These are phyloP conservation scores for Eustalomyia histrio DNA, from an alignment of 2,888 invertebrate genomes.

Conservation along the genomic window DNA sequence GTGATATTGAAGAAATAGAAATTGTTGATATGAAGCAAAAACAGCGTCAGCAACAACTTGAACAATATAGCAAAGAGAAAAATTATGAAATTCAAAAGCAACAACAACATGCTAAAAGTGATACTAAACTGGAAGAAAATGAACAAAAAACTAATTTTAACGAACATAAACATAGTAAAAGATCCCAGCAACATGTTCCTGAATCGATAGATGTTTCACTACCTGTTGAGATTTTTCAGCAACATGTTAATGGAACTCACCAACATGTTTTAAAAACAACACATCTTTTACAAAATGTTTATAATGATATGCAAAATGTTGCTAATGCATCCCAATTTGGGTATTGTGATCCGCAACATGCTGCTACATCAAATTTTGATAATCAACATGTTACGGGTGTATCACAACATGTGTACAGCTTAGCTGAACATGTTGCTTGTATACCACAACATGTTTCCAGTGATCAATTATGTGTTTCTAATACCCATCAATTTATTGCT, in stretches of 20 bases:
- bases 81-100: constrained; percentile 49
- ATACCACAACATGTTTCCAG: constrained; percentile 27
- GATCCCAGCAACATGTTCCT: constrained; percentile 10
- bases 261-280: constrained; percentile 4
- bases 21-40: constrained; percentile 79
- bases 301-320: constrained; percentile 16
- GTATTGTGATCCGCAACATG: constrained; percentile 9
- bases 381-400: constrained; percentile 12
- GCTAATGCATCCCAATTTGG: constrained; percentile 37
- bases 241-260: constrained; percentile 2
- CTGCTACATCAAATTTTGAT: constrained; percentile 19
- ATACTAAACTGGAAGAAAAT: neutral
- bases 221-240: neutral
- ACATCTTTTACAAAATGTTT: neutral
- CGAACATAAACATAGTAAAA: constrained; percentile 45
- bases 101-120: constrained; percentile 51
- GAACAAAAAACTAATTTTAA: constrained; percentile 35
- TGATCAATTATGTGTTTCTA: constrained; percentile 14
- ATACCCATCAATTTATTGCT: constrained; percentile 46
- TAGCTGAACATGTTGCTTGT: constrained; percentile 10
- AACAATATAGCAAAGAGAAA: constrained; percentile 48
- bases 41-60: constrained; percentile 70
- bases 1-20: constrained; percentile 80
- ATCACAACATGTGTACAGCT: constrained; percentile 15
- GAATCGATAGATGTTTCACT: neutral